Evolutionary conservation across 2,113 vertebrate species (phyloP).

Genomic region (Steatornis caripensis): DNA sequence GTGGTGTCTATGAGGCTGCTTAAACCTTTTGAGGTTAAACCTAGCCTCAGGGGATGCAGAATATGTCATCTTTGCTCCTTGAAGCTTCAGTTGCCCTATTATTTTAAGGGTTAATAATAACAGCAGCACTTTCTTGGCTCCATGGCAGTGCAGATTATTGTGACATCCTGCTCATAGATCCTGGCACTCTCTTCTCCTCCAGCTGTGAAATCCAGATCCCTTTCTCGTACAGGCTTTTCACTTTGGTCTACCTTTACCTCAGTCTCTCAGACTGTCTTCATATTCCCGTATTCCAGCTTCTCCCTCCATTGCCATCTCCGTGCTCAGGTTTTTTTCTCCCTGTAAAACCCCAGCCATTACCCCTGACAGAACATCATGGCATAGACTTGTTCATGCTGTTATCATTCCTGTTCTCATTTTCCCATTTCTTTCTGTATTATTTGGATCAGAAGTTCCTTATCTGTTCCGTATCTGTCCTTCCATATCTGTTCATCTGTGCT

Average conservation of each 20-base stretch:
- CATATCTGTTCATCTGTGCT: not conserved
- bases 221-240: not conserved
- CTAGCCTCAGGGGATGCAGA: not conserved
- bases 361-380: not conserved
- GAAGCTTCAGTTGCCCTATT: not conserved
- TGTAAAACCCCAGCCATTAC: not conserved
- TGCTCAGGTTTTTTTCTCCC: not conserved
- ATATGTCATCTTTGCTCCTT: not conserved
- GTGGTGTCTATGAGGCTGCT: not conserved
- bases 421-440: not conserved
- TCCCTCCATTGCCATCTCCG: not conserved
- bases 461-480: no score
- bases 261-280: not conserved
- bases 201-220: not conserved
- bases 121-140: not conserved
- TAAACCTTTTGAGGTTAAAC: not conserved
- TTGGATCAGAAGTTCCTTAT: not conserved
- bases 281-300: not conserved
- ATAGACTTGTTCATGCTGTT: not conserved
- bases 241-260: not conserved
- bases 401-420: not conserved
- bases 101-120: not conserved
- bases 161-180: not conserved
- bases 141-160: not conserved
- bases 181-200: not conserved